phyloP scores from a whole-genome alignment of 2,797 vertebrate genomes.

The Falco concolor region DNA sequence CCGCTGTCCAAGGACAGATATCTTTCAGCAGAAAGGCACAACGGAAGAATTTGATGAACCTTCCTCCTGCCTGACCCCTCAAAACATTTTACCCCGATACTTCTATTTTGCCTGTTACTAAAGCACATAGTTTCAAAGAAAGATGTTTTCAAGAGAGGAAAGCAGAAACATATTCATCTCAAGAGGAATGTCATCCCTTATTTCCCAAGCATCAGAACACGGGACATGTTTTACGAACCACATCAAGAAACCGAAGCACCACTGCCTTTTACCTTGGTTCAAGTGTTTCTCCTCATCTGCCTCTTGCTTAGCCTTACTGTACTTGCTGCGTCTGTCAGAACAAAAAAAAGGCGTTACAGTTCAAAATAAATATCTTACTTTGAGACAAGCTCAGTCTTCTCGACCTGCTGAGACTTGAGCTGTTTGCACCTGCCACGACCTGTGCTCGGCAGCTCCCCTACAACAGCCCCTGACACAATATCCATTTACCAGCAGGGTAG shows the following conservation, averaged over 20 bases:
- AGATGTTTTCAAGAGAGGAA: not conserved
- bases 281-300: slow-evolving; percentile 96
- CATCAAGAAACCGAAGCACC: not conserved
- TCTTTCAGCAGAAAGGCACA: not conserved
- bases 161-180: not conserved
- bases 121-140: not conserved
- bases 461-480: not conserved
- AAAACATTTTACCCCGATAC: not conserved
- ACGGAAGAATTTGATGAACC: not conserved
- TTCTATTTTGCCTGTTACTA: not conserved
- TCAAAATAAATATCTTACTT: not conserved
- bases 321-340: slow-evolving; percentile 88
- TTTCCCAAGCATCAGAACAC: not conserved
- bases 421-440: not conserved
- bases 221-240: not conserved
- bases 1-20: not conserved
- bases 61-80: not conserved
- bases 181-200: not conserved
- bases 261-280: slow-evolving; percentile 85
- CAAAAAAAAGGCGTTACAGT: not conserved
- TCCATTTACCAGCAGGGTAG: not conserved
- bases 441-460: not conserved
- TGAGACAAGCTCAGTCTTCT: not conserved
- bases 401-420: slow-evolving; percentile 8
- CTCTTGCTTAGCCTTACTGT: slow-evolving; percentile 98